Percentiles rank a stretch among this genome's conserved stretches.
phyloP scores from a whole-genome alignment of 2,113 vertebrate genomes.

The Pyrgilauda ruficollis region DNA sequence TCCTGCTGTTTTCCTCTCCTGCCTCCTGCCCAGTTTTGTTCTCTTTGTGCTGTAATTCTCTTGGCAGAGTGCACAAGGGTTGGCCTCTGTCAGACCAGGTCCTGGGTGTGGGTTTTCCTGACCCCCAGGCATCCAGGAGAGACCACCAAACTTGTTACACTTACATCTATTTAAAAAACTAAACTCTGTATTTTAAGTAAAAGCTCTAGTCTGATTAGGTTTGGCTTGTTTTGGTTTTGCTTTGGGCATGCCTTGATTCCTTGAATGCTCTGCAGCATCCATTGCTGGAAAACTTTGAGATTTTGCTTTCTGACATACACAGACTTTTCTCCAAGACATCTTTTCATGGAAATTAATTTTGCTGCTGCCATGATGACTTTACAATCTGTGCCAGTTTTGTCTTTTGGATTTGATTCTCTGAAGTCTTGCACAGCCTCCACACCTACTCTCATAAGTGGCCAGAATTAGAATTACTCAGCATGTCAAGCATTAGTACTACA shows the following conservation, averaged over 20 bases:
- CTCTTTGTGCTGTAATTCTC: background rate
- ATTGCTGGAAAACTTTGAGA: background rate
- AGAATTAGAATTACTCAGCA: background rate
- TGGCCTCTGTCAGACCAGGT: background rate
- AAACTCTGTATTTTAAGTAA: background rate
- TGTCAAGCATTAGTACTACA: background rate
- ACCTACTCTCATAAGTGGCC: background rate
- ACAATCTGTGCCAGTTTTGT: background rate
- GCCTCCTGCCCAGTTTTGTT: background rate
- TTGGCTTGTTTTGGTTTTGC: background rate
- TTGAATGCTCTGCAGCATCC: background rate
- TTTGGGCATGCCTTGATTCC: background rate
- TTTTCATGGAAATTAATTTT: background rate
- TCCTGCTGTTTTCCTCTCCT: background rate
- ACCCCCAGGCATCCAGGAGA: background rate
- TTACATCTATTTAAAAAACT: background rate
- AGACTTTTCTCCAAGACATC: background rate
- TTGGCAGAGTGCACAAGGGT: accelerated
- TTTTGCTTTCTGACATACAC: background rate
- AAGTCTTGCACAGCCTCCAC: background rate
- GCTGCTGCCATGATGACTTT: background rate
- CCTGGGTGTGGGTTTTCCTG: background rate
- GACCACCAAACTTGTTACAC: background rate
- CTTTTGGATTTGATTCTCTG: background rate
- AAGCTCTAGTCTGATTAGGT: background rate